A percentile compares a stretch with the other conserved stretches of the same genome.
phyloP scores from a whole-genome alignment of 2,113 vertebrate species.

The Eulemur macaco region DNA sequence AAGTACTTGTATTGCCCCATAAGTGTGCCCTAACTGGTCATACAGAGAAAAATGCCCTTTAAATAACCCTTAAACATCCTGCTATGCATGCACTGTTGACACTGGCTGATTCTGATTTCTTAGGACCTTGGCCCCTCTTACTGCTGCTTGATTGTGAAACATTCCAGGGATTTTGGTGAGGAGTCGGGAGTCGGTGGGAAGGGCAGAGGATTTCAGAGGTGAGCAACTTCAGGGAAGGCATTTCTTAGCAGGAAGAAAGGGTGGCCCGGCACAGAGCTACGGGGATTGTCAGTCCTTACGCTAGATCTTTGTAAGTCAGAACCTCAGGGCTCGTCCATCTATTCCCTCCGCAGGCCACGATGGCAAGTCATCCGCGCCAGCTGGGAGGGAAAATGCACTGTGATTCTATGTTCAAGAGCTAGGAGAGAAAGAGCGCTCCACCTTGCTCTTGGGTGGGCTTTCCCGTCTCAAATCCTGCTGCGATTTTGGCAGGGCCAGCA shows the following conservation, averaged over 20 bases:
- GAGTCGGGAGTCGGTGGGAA: accelerated
- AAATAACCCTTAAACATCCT: neutral
- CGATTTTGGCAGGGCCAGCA: neutral
- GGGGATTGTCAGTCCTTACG: neutral
- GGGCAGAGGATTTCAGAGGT: neutral
- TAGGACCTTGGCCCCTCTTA: neutral
- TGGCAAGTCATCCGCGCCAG: neutral
- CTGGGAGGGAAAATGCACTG: neutral
- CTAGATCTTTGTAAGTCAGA: neutral
- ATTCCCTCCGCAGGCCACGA: neutral
- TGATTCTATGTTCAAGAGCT: neutral
- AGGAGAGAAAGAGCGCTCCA: neutral
- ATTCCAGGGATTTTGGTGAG: neutral
- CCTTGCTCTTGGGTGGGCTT: neutral
- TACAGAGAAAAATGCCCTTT: neutral
- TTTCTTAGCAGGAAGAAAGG: neutral
- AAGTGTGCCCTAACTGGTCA: too few relatives aligned
- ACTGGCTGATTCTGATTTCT: neutral
- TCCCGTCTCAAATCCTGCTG: neutral
- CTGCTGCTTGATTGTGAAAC: neutral
- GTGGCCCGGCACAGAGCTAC: neutral
- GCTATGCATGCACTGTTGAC: neutral
- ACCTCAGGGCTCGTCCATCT: neutral
- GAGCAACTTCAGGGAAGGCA: neutral
- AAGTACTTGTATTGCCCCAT: neutral